phyloP scores from a whole-genome alignment of 1,140 invertebrate genomes.

The Papilio helenus region DNA sequence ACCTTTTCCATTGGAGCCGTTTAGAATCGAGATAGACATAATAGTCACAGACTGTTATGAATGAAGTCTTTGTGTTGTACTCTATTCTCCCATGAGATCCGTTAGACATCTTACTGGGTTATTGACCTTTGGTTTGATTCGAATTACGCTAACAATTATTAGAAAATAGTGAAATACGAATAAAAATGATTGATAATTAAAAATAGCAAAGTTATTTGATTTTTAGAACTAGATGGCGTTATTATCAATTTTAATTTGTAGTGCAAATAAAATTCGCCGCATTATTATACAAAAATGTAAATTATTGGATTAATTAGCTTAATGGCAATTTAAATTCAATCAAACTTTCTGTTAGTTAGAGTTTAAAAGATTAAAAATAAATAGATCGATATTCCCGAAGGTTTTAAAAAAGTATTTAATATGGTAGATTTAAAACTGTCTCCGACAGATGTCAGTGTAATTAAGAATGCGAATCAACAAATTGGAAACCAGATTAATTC shows the following conservation, averaged over 20 bases:
- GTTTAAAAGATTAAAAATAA: no score
- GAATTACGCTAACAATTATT: neutral
- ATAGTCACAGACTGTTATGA: slow-evolving; percentile 39
- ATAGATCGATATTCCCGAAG: neutral
- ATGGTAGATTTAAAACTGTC: neutral
- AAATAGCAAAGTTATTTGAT: no score
- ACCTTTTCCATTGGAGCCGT: neutral
- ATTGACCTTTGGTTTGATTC: slow-evolving; percentile 38
- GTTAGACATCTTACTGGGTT: slow-evolving; percentile 43
- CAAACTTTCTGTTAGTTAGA: no score
- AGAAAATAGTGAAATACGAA: neutral
- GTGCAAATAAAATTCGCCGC: no score
- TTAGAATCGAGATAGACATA: slow-evolving; percentile 16
- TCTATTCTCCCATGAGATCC: slow-evolving; percentile 42
- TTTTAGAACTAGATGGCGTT: no score
- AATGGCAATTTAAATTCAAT: no score
- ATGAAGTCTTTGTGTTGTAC: slow-evolving; percentile 44
- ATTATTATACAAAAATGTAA: no score
- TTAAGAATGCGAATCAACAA: slow-evolving; percentile 2
- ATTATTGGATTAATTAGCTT: no score
- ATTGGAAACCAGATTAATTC: slow-evolving; percentile 8
- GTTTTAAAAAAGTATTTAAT: neutral
- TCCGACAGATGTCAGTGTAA: slow-evolving; percentile 11
- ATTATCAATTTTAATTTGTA: no score
- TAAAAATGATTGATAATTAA: neutral